Percentiles rank a stretch among this genome's conserved stretches.
Conservation (phyloP, 2,888 invertebrate species). For the Leptinotarsa peninsularis region DNA sequence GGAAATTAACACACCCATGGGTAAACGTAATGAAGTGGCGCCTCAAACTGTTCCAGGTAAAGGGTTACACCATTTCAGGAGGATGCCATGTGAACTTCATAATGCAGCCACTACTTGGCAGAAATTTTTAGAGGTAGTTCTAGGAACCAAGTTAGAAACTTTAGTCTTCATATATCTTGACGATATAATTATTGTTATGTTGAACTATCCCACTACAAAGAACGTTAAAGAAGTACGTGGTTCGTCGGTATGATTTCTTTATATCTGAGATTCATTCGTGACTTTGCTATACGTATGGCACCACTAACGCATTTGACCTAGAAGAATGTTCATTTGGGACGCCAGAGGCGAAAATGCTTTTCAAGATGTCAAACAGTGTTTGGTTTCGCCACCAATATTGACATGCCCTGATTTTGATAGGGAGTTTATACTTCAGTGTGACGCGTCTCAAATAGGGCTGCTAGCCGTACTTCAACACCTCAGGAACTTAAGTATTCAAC, state of each 20-base stretch:
- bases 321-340: constrained; percentile 5
- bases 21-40: too few species aligned
- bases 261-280: constrained; percentile 7
- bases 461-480: background rate
- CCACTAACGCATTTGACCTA: background rate
- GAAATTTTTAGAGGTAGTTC: too few species aligned
- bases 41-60: background rate
- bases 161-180: too few species aligned
- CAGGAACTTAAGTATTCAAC: constrained; percentile 41
- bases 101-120: too few species aligned
- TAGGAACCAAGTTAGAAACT: too few species aligned
- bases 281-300: background rate
- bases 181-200: too few species aligned
- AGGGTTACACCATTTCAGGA: background rate
- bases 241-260: constrained; percentile 2
- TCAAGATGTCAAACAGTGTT: constrained; percentile 18
- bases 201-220: background rate
- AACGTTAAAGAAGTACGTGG: background rate
- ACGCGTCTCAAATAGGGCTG: constrained; percentile 41
- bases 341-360: background rate
- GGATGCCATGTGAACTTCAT: too few species aligned
- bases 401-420: too few species aligned
- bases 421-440: constrained; percentile 41
- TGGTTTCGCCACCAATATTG: background rate
- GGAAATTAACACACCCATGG: too few species aligned